Conservation (phyloP, 2,888 invertebrate species). For the Sipha maydis region DNA sequence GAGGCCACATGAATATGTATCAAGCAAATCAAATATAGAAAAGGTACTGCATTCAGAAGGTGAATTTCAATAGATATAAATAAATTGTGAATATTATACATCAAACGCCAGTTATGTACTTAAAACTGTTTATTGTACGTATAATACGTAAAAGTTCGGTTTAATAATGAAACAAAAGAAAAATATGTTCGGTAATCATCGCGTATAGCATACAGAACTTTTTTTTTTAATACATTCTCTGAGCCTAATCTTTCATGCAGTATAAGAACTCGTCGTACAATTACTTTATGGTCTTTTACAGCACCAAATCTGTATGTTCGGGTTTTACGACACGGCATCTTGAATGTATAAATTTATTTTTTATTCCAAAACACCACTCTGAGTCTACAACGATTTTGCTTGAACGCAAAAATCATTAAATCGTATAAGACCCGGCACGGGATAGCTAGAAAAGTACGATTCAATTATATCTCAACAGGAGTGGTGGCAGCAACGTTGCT, state of each 20-base stretch:
- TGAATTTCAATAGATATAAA: not conserved
- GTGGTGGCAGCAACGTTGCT: not conserved
- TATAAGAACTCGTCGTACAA: not conserved
- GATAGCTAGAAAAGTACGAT: not conserved
- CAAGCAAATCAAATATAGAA: not conserved
- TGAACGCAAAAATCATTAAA: not conserved
- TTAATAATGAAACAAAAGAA: not conserved
- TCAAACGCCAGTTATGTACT: not conserved
- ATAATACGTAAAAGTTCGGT: not conserved
- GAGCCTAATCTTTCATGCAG: not conserved
- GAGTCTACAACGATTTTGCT: not conserved
- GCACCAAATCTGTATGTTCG: conserved; percentile 9
- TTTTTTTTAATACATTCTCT: conserved; percentile 5
- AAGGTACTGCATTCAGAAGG: not conserved
- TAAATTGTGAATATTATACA: not conserved
- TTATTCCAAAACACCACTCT: conserved; percentile 8
- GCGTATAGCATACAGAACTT: not conserved
- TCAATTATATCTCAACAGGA: not conserved
- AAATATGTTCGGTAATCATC: not conserved
- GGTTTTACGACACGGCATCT: conserved; percentile 18
- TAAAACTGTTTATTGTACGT: not conserved
- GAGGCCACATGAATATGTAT: not conserved
- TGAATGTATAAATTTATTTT: conserved; percentile 31
- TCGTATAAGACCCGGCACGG: not conserved
- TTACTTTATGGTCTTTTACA: conserved; percentile 41